Base-by-base conservation (phyloP, 1,140 invertebrate genomes). In the Andricus grossulariae region DNA sequence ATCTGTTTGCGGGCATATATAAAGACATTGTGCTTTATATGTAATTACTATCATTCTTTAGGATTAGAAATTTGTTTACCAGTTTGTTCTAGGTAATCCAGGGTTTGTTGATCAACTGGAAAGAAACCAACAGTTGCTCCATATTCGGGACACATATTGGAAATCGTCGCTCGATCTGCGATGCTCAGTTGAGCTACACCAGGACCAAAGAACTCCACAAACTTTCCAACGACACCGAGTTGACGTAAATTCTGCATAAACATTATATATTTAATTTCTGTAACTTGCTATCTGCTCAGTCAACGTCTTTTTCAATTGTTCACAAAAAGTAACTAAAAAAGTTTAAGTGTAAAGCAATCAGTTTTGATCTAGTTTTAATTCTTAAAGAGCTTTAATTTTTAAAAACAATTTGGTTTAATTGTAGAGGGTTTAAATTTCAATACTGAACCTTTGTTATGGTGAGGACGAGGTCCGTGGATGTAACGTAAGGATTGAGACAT, bases 101-200 rank as follows among this genome's bases (percentile, higher is more conserved):
- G 92, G 45, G 97, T 98, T 52, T 95, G 94, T 32, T 94, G 90
- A 92, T 99, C 99, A 1, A 99, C 96, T 3, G 99, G 97, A 92
- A 99, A 99, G 89, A 96, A 99, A 0, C 97, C 98, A 80, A 98
- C 95, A 1, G 98, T 99, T 11, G 98, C 98, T 25, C 99, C 97
- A 90, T 99, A 99, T 92, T 99, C 98, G 0, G 98, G 98, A 89
- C 97, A 99, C 98, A 99, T 99, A 91, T 99, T 99, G 50, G 95
- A 98, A 88, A 97, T 98, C 50, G 94, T 99, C 77, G 95, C 98
- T 78, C 99, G 90, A 91, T 99, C 99, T 4, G 98, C 98, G 72
- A 99, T 98, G 66, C 97, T 98, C 2, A 99, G 90, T 76, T 96
- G 94, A 1, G 94, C 88, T 12, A 99, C 97, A 10, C 98, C 98